Base-by-base conservation (phyloP, 1,140 invertebrate species). In the Drosophila orosa region DNA sequence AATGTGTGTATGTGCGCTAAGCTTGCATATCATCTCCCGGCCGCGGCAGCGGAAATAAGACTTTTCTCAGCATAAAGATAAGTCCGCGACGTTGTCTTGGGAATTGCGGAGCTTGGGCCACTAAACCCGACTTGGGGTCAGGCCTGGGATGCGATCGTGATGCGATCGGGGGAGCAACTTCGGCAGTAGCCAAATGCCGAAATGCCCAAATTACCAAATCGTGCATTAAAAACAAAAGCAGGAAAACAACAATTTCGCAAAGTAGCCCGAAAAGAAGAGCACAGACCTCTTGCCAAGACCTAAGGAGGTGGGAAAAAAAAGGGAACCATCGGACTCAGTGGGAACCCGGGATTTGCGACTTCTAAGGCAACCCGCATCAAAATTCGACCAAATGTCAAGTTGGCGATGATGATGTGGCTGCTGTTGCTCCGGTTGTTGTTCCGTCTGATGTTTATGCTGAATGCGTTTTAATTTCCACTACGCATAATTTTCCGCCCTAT, bases 401-500 rank as follows among this genome's bases (percentile, higher is more conserved):
- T 74, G 60, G 48, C 48, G 31, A 58, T 50, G 48, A 31, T 65
- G 47, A 42, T 15, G 52, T 22, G 40, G n/a, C 48, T 50, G 35
- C 25, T 24, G 19, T 44, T 29, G 29, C 27, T 39, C 29, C 27
- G 47, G 35, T 25, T 58, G 40, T 37, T 71, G 48, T 44, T 62
- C 24, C 24, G 56, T 33, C 40, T 48, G 60, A 29, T 65, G 42
- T 48, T 65, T 66, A 35, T 72, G 39, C 57, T 73, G 57, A 31
- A 74, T 83, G 52, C 52, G 68, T 75, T 86, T 81, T 45, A 29
- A 61, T 75, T 75, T 57, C 63, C 79, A 83, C 67, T 74, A 82
- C 84, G 84, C 83, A 89, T 83, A 71, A 82, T 89, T 87, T 87
- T 87, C 54, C 76, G 76, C 75, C 76, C 84, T 80, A 87, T 87